Percentiles rank a stretch among this genome's conserved stretches.
Conservation (phyloP, 2,888 invertebrate species). For the Tetropium fuscum region DNA sequence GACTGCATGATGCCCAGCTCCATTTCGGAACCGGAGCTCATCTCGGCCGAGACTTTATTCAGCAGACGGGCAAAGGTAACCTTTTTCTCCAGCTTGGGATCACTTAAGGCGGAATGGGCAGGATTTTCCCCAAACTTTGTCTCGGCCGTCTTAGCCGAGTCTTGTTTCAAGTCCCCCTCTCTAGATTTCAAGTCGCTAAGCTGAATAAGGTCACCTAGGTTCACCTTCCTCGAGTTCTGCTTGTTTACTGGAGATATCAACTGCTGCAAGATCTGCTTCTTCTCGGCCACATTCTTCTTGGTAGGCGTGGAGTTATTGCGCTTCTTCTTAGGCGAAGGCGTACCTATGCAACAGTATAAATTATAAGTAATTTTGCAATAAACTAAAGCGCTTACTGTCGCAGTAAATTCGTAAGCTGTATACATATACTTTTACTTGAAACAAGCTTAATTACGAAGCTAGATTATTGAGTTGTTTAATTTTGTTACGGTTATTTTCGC, state of each 20-base stretch:
- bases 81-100: slow-evolving; percentile 81
- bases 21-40: slow-evolving; percentile 80
- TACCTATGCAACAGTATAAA: slow-evolving; percentile 67
- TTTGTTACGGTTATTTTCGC: too few relatives aligned
- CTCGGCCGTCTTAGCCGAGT: slow-evolving; percentile 69
- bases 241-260: slow-evolving; percentile 76
- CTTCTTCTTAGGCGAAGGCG: slow-evolving; percentile 83
- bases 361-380: too few relatives aligned
- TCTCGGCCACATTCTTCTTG: slow-evolving; percentile 79
- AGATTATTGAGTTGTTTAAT: slow-evolving; percentile 7
- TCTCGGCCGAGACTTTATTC: slow-evolving; percentile 78
- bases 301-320: slow-evolving; percentile 84
- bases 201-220: slow-evolving; percentile 80
- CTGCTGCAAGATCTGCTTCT: slow-evolving; percentile 83
- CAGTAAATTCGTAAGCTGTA: slow-evolving; percentile 22
- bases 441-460: not conserved
- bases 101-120: slow-evolving; percentile 71
- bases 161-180: slow-evolving; percentile 61
- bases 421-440: slow-evolving; percentile 23
- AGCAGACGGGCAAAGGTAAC: slow-evolving; percentile 81
- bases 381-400: slow-evolving; percentile 8
- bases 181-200: slow-evolving; percentile 73
- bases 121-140: slow-evolving; percentile 70
- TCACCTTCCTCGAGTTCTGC: slow-evolving; percentile 73
- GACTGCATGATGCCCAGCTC: slow-evolving; percentile 68